phyloP scores from a whole-genome alignment of 2,113 vertebrate genomes.

The Blennius ocellaris region DNA sequence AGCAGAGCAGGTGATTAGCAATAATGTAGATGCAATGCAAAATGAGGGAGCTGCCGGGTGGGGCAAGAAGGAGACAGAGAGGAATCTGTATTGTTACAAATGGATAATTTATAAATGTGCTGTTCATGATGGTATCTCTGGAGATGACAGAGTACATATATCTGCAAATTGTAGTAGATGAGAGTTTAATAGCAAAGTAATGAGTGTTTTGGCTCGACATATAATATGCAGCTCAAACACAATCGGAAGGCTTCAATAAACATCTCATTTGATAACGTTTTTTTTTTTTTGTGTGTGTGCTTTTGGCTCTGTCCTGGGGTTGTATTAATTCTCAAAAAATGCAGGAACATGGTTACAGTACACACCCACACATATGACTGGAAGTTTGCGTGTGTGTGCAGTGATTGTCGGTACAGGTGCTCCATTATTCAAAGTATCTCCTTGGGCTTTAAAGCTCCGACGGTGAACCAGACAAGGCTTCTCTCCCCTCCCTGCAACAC shows the following conservation, averaged over 20 bases:
- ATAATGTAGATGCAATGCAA: constrained; percentile 48
- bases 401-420: constrained; percentile 71
- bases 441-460: constrained; percentile 78
- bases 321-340: constrained; percentile 8
- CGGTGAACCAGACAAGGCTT: constrained; percentile 66
- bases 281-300: constrained; percentile 7
- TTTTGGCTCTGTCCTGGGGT: neutral
- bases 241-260: constrained; percentile 22
- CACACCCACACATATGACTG: constrained; percentile 26
- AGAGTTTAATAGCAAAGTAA: constrained; percentile 72
- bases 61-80: constrained; percentile 33
- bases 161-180: constrained; percentile 63
- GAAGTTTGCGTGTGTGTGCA: constrained; percentile 35
- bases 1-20: constrained; percentile 71
- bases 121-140: constrained; percentile 42
- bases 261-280: constrained; percentile 10
- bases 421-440: constrained; percentile 81
- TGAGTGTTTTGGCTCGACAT: constrained; percentile 46
- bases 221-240: constrained; percentile 34
- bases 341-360: constrained; percentile 8
- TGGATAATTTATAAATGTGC: constrained; percentile 65
- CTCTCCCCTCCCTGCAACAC: constrained; percentile 39
- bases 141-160: constrained; percentile 56
- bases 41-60: constrained; percentile 36
- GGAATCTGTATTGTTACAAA: constrained; percentile 56